These are phyloP conservation scores for Polydrusus tereticollis DNA, from an alignment of 2,888 invertebrate genomes.

Conservation along the genomic window DNA sequence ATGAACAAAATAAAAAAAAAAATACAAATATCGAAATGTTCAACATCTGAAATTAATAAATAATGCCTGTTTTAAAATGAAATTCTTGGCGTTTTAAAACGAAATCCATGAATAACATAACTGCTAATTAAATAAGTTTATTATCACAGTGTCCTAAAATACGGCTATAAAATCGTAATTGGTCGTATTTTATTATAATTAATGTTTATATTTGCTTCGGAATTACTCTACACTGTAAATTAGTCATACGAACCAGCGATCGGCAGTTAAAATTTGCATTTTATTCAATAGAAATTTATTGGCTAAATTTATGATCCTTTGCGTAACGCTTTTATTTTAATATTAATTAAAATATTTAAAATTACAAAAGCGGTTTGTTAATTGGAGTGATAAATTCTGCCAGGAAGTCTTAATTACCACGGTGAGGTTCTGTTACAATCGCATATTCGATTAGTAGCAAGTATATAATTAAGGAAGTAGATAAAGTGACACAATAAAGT, in stretches of 20 bases:
- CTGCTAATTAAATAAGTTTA: conserved; percentile 63
- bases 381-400: conserved; percentile 4
- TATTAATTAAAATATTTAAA: conserved; percentile 14
- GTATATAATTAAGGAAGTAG: not conserved
- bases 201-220: conserved; percentile 65
- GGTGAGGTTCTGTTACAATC: not conserved
- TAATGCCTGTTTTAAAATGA: conserved; percentile 14
- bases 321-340: conserved; percentile 16
- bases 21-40: not conserved
- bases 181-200: conserved; percentile 65
- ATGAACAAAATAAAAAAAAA: not conserved
- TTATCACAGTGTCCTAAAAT: conserved; percentile 64
- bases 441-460: not conserved
- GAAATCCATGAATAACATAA: conserved; percentile 26
- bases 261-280: conserved; percentile 57
- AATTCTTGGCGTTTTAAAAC: no score
- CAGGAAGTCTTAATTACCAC: conserved; percentile 7
- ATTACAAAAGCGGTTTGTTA: not conserved
- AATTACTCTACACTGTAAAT: conserved; percentile 64
- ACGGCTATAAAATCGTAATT: conserved; percentile 64
- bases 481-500: not conserved
- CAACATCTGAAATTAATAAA: conserved; percentile 1
- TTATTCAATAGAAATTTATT: conserved; percentile 42
- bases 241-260: conserved; percentile 60
- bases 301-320: conserved; percentile 16